Evolutionary conservation across 2,797 vertebrate genomes (phyloP).

Genomic region (Bothrops alternatus): DNA sequence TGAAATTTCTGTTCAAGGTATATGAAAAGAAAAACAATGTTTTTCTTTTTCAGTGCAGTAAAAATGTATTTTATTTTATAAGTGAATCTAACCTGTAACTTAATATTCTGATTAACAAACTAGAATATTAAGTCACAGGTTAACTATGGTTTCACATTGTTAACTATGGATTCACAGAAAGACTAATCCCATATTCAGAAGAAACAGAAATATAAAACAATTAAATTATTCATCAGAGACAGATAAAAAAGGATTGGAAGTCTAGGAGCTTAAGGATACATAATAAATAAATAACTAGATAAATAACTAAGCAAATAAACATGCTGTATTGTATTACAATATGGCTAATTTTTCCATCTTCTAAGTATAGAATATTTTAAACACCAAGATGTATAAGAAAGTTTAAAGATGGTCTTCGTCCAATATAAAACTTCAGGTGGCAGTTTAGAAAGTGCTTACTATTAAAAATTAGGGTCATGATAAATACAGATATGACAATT

Average conservation of each 20-base stretch:
- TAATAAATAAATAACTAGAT: neutral
- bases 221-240: neutral
- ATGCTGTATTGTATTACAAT: neutral
- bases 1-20: neutral
- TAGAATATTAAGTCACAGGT: neutral
- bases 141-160: neutral
- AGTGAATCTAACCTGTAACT: neutral
- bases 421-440: neutral
- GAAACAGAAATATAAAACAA: neutral
- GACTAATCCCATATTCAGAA: neutral
- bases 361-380: neutral
- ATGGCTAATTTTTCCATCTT: neutral
- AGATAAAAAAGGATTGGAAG: neutral
- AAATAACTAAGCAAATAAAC: neutral
- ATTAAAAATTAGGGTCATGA: neutral
- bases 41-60: neutral
- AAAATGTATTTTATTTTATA: neutral
- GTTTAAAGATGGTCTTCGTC: neutral
- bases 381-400: neutral
- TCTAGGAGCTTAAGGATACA: neutral
- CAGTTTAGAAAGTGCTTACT: neutral
- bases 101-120: neutral
- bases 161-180: neutral
- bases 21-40: neutral
- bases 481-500: neutral